phyloP scores from a whole-genome alignment of 2,113 vertebrate genomes.

The Micronycteris hirsuta region DNA sequence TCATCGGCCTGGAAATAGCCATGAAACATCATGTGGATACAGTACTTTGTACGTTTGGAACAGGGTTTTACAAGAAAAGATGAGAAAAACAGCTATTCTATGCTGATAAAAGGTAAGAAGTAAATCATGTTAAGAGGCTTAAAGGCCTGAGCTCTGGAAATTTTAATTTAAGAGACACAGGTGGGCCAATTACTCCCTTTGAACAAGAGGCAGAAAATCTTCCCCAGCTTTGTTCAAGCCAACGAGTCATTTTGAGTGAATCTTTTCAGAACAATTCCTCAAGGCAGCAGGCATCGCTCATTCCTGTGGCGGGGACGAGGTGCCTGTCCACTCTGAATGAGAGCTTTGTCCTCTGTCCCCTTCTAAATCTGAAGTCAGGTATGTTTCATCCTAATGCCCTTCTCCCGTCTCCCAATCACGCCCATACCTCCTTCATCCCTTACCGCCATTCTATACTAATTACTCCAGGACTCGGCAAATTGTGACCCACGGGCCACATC shows the following conservation, averaged over 20 bases:
- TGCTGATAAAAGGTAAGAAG: constrained; percentile 38
- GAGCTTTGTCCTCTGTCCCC: background rate
- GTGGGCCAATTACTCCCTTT: constrained; percentile 54
- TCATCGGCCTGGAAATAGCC: constrained; percentile 17
- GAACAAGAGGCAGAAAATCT: constrained; percentile 61
- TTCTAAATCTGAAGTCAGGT: background rate
- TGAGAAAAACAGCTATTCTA: constrained; percentile 55
- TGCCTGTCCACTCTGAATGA: background rate
- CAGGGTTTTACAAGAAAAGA: constrained; percentile 51
- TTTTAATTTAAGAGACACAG: constrained; percentile 63
- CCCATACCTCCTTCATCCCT: background rate
- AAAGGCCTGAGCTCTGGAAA: constrained; percentile 45
- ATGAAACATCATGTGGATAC: constrained; percentile 40
- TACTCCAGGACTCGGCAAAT: background rate
- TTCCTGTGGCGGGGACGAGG: background rate
- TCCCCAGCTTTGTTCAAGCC: constrained; percentile 29
- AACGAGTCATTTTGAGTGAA: constrained; percentile 52
- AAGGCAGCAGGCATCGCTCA: background rate
- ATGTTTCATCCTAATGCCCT: background rate
- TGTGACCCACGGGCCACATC: background rate
- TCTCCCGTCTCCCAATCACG: background rate
- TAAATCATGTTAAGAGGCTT: constrained; percentile 63
- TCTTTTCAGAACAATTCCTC: constrained; percentile 50
- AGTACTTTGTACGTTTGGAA: constrained; percentile 32
- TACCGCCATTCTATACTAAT: background rate